phyloP scores from a whole-genome alignment of 2,888 invertebrate species.

The Ophioninae sp. region DNA sequence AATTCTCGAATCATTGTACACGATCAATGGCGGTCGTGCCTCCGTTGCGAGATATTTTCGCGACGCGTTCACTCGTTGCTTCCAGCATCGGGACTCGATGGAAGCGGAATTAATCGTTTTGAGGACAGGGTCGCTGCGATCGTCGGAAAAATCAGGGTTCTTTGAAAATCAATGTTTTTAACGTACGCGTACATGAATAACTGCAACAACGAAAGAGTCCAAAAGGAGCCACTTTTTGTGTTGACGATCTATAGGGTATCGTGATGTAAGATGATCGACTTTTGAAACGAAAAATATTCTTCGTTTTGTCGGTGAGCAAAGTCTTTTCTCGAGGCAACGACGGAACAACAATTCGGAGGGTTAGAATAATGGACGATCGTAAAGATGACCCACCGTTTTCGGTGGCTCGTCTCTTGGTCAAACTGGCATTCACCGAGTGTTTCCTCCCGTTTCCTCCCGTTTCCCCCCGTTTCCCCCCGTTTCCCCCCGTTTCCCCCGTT shows the following conservation, averaged over 20 bases:
- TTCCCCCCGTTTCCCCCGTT: too few species aligned
- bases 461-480: too few species aligned
- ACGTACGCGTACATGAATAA: too few species aligned
- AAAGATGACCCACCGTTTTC: constrained; percentile 54
- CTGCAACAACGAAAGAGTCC: too few species aligned
- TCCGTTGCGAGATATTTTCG: too few species aligned
- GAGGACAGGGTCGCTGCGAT: not conserved
- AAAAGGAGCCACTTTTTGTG: too few species aligned
- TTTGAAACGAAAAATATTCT: not conserved
- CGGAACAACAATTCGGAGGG: not conserved
- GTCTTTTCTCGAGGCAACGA: not conserved
- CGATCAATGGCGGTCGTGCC: not conserved
- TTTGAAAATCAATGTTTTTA: too few species aligned
- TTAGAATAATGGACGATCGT: constrained; percentile 48
- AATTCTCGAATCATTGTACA: constrained; percentile 16
- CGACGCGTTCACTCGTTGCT: not conserved
- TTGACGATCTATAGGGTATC: too few species aligned
- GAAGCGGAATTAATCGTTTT: not conserved
- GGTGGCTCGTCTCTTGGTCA: constrained; percentile 58
- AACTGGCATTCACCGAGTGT: constrained; percentile 45
- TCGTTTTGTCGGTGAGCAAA: not conserved
- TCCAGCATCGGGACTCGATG: not conserved
- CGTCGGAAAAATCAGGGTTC: too few species aligned
- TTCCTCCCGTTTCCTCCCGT: not conserved
- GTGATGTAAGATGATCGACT: too few species aligned